Evolutionary conservation across 2,888 invertebrate genomes (phyloP), one percentile per base, ranked within the genome.

Genomic region (Adelphocoris suturalis): DNA sequence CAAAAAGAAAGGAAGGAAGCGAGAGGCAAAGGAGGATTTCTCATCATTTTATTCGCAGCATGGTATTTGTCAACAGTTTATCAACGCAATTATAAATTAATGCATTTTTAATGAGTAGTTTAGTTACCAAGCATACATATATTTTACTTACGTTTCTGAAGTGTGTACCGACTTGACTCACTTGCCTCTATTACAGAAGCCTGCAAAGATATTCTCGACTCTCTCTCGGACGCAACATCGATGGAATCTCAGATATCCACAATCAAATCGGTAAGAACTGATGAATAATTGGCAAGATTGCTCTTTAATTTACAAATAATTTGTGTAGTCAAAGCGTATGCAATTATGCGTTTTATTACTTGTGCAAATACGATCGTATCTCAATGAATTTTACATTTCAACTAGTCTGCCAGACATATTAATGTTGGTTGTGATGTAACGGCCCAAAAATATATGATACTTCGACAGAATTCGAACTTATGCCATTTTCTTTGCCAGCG

Each of bases 1-100:
- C 14, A 89, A 89, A 81, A 89, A 55, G 55, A 81, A 89, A 23
- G 61, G 61, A n/a, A 81, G 46, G 57, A 89, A 89, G 81, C 80
- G 81, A 61, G 89, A 80, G 23, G 23, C 48, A 0, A 48, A 48
- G 19, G 89, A 89, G 81, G 81, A 89, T 52, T 55, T 89, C 4
- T 61, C 57, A 14, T 23, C 80, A 19, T 80, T 80, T 11, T 80
- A 47, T 46, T 7, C 19, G 19, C 23, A 68, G 0, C 68, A 68
- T 68, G 68, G 68, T 68, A 46, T 11, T 3, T 80, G 19, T 37
- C 76, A 76, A 9, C 0, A 14, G 9, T 11, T 3, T 80, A 16
- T 37, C 76, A 76, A 9, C 0, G 1, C 37, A 4, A 7, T 37
- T 37, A 37, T 61, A 16, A 19, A 19, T 61, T 4, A 61, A n/a